Evolutionary conservation across 1,140 invertebrate species (phyloP).

Genomic region (Phymastichus coffea): DNA sequence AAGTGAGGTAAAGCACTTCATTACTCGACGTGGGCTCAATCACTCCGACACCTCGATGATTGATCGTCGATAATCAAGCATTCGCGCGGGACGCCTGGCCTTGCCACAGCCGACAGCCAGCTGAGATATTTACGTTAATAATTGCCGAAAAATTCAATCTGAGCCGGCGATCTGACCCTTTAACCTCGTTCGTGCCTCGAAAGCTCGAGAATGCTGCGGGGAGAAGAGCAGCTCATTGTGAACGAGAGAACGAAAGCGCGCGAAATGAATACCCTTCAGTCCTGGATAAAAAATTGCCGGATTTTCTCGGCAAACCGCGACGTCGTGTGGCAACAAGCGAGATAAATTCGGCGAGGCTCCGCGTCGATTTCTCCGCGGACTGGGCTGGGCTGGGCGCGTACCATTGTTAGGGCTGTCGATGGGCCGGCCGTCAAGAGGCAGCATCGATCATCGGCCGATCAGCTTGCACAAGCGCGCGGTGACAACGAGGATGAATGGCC

Average conservation of each 20-base stretch:
- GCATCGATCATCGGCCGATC: conserved; percentile 12
- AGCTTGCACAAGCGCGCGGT: conserved; percentile 19
- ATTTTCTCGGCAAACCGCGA: not conserved
- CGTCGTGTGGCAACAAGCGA: not conserved
- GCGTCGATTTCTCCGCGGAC: conserved; percentile 12
- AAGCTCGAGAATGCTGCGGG: too few species aligned
- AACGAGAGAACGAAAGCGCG: not conserved
- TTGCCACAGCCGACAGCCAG: not conserved
- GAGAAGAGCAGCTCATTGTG: too few species aligned
- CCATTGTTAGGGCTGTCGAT: conserved; percentile 17
- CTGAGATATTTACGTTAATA: conserved; percentile 7
- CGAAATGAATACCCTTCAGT: conserved; percentile 14
- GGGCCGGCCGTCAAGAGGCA: conserved; percentile 9
- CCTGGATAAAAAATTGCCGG: conserved; percentile 16
- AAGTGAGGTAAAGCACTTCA: conserved; percentile 10
- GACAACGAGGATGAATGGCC: conserved; percentile 50
- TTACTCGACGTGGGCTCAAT: not conserved
- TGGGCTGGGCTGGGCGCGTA: not conserved
- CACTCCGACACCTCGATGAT: not conserved
- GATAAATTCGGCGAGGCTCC: conserved; percentile 16
- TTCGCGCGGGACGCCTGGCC: not conserved
- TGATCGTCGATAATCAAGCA: not conserved
- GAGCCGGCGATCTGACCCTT: not conserved
- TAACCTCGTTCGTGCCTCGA: not conserved
- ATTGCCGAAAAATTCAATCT: not conserved